These are phyloP conservation scores for Mesocricetus auratus DNA, from an alignment of 2,113 vertebrate species.

Conservation along the genomic window DNA sequence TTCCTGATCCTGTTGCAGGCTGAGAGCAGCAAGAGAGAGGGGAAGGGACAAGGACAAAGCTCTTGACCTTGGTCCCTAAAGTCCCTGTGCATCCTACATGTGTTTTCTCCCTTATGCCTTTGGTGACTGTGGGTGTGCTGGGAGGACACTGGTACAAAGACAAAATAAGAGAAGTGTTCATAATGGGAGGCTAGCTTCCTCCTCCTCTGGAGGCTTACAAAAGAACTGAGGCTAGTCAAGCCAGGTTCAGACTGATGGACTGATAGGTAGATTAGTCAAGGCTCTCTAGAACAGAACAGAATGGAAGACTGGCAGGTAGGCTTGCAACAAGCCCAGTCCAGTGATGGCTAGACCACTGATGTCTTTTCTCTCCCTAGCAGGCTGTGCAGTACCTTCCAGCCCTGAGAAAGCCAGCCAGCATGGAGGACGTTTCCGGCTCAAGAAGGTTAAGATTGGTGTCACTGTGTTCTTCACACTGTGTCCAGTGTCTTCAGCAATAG, in stretches of 20 bases:
- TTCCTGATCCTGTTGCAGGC: slow-evolving; percentile 2
- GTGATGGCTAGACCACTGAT: not conserved
- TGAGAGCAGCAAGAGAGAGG: not conserved
- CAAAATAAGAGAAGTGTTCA: not conserved
- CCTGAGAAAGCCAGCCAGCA: not conserved
- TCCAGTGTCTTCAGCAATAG: too few species aligned
- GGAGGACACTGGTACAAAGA: not conserved
- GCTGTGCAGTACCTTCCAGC: not conserved
- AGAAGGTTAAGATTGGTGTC: not conserved
- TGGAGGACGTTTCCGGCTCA: not conserved
- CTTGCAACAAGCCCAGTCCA: not conserved
- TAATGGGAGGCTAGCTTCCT: not conserved
- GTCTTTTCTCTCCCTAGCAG: not conserved
- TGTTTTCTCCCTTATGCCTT: not conserved
- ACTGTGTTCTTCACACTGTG: not conserved
- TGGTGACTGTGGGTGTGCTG: not conserved
- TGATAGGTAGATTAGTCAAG: not conserved
- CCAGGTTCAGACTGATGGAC: not conserved
- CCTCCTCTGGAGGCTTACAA: not conserved
- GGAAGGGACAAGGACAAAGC: not conserved
- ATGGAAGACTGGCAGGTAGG: not conserved
- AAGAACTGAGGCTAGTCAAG: not conserved
- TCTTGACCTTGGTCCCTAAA: not conserved
- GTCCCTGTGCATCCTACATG: slow-evolving; percentile 19
- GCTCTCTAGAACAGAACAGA: not conserved